Base-by-base conservation (phyloP, 2,113 vertebrate genomes). In the Paradoxurus hermaphroditus region DNA sequence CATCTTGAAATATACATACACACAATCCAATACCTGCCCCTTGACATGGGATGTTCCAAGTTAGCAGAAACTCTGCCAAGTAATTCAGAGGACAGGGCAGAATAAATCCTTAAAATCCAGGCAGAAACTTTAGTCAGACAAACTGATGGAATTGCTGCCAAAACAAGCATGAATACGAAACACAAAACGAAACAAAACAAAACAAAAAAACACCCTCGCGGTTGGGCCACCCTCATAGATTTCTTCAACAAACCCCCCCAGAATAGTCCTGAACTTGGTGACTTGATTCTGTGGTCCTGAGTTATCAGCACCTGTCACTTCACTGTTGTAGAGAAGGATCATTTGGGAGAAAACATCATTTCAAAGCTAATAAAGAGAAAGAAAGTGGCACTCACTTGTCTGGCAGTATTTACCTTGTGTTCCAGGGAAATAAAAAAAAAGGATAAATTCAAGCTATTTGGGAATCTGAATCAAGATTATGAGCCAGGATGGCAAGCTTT, bases 11-110 rank as follows among this genome's bases (percentile, higher is more conserved):
- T 36, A 34, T 0, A 73, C 0, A 18, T 4, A 5, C 23, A 59
- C 21, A 19, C 29, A 90, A 34, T 16, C 36, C 70, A 65, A 44
- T 7, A 59, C 36, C 77, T 86, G n/a, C 18, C 36, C 49, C 44
- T 68, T 82, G 46, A 73, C 49, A 95, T 12, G 0, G 1, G 13
- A 46, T 77, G 46, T 44, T 94, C 36, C 63, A 68, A 53, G 79
- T 79, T 92, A 95, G 77, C 85, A 96, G 63, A 90, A 78, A 95
- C 91, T 75, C 56, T 95, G 91, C 75, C 83, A 90, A 88, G 23
- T 44, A 79, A 63, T 65, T 96, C 79, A 94, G 41, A 68, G 56
- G 56, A 82, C 18, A 44, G 39, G 7, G 29, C 27, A 96, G 41
- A 53, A 78, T 88, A 86, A 96, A 36, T 97, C 95, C 91, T 46